These are phyloP conservation scores for Xiphophorus birchmanni DNA, from an alignment of 2,797 vertebrate genomes.

Conservation along the genomic window DNA sequence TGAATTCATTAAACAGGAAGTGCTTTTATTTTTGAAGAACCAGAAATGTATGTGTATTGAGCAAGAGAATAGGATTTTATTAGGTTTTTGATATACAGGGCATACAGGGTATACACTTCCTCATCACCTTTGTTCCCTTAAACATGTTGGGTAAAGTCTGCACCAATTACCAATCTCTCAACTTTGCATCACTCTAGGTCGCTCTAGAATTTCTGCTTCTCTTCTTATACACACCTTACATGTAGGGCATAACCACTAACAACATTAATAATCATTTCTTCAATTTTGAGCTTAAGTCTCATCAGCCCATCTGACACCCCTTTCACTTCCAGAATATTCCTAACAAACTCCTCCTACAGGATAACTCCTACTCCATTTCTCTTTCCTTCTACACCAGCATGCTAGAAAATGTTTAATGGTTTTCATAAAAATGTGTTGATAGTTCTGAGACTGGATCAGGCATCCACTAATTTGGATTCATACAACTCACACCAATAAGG, in stretches of 20 bases:
- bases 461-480: not conserved
- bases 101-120: not conserved
- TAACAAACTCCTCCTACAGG: not conserved
- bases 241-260: no score
- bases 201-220: no score
- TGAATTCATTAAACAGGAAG: not conserved
- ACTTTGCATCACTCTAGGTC: no score
- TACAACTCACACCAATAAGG: not conserved
- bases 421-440: constrained; percentile 12
- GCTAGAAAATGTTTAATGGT: not conserved
- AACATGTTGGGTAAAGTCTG: no score
- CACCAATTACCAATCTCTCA: no score
- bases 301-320: not conserved
- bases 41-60: not conserved
- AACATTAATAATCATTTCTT: no score
- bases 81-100: not conserved
- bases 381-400: not conserved
- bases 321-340: not conserved
- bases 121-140: not conserved
- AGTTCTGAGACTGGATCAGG: not conserved
- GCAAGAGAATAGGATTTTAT: not conserved
- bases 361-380: not conserved
- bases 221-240: no score
- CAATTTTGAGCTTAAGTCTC: not conserved
- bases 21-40: not conserved